These are phyloP conservation scores for Azorinus chamasolen DNA, from an alignment of 2,888 invertebrate genomes.

Conservation along the genomic window DNA sequence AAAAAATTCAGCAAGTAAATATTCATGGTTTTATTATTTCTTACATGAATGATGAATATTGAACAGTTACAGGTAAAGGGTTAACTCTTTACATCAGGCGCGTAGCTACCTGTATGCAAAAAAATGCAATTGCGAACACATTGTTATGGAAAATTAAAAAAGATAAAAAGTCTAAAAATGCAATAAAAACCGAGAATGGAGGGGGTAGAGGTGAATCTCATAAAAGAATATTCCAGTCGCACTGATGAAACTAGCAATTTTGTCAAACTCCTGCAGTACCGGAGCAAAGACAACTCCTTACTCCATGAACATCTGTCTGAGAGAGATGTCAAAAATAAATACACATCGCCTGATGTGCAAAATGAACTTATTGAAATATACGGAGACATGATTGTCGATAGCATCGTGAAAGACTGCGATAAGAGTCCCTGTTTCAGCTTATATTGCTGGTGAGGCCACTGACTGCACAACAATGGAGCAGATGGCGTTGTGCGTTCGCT, in stretches of 20 bases:
- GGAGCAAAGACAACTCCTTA: conserved; percentile 16
- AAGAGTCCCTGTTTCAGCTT: conserved; percentile 12
- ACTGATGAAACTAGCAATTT: conserved; percentile 16
- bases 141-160: no score
- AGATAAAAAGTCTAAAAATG: no score
- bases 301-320: conserved; percentile 18
- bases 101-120: no score
- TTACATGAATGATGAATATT: no score
- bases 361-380: conserved; percentile 21
- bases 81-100: no score
- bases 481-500: conserved; percentile 29
- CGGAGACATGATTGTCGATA: conserved; percentile 5
- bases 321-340: background rate
- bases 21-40: no score
- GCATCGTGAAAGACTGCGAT: conserved; percentile 14
- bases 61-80: no score
- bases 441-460: conserved; percentile 30
- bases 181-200: conserved; percentile 17
- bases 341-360: conserved; percentile 5
- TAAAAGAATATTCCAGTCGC: no score
- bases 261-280: conserved; percentile 9
- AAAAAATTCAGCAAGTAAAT: no score
- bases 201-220: no score
- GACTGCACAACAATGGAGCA: conserved; percentile 33
- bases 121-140: no score